Conservation (phyloP, 2,888 invertebrate genomes). For the Patella pellucida region DNA sequence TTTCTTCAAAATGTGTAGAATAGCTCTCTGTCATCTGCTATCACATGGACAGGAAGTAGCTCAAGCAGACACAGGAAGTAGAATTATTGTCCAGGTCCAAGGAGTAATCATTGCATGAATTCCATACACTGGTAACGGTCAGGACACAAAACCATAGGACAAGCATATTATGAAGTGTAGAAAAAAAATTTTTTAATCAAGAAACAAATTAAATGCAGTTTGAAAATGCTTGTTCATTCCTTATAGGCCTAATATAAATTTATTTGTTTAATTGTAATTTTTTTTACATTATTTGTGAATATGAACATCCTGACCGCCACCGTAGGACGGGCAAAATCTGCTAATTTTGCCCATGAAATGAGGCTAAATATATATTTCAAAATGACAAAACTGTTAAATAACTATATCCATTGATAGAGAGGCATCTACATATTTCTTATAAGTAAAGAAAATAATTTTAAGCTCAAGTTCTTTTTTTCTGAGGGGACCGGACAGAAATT, state of each 20-base stretch:
- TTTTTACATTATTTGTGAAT: constrained; percentile 15
- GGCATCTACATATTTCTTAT: constrained; percentile 9
- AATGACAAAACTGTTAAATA: constrained; percentile 12
- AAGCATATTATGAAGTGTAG: constrained; percentile 5
- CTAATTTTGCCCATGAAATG: constrained; percentile 11
- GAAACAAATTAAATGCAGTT: constrained; percentile 16
- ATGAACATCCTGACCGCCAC: constrained; percentile 12
- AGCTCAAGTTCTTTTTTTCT: no score
- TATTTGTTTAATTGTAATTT: constrained; percentile 11
- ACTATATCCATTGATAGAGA: constrained; percentile 10
- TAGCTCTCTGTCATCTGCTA: constrained; percentile 12
- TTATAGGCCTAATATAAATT: constrained; percentile 9
- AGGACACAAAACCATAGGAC: constrained; percentile 16
- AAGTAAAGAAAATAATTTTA: not conserved
- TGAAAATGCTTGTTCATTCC: constrained; percentile 15
- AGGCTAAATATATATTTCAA: constrained; percentile 10
- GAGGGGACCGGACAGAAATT: not conserved
- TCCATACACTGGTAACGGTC: constrained; percentile 14
- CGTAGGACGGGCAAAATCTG: constrained; percentile 9
- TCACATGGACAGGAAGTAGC: constrained; percentile 15
- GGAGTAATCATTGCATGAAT: constrained; percentile 15
- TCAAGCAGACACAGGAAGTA: constrained; percentile 16
- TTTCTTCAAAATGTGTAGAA: constrained; percentile 16
- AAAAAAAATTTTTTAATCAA: constrained; percentile 13
- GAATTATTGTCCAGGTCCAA: constrained; percentile 12